These are phyloP conservation scores for Celastrina argiolus DNA, from an alignment of 2,888 invertebrate species.

Conservation along the genomic window DNA sequence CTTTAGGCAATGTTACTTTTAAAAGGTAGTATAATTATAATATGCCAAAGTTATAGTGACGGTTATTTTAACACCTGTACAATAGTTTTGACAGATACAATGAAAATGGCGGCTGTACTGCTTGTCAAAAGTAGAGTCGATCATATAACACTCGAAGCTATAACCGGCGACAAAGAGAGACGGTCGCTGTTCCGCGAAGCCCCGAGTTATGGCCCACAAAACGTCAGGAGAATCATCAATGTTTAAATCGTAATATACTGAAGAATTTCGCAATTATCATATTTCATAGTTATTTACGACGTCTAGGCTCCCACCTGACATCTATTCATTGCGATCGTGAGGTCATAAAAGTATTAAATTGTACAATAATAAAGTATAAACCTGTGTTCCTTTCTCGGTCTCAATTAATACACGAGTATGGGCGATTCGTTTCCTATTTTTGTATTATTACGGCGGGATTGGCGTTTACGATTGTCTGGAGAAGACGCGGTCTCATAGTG, in stretches of 20 bases:
- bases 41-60: no score
- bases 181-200: constrained; percentile 53
- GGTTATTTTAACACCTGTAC: no score
- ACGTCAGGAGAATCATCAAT: constrained; percentile 74
- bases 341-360: constrained; percentile 68
- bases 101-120: constrained; percentile 40
- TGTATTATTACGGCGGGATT: constrained; percentile 42
- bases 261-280: constrained; percentile 78
- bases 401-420: constrained; percentile 54
- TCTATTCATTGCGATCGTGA: constrained; percentile 64
- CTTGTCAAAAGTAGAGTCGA: neutral
- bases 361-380: constrained; percentile 62
- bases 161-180: constrained; percentile 29
- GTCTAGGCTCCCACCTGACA: constrained; percentile 69
- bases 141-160: constrained; percentile 3
- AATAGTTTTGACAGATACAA: constrained; percentile 34
- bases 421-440: constrained; percentile 52
- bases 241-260: constrained; percentile 77
- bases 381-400: constrained; percentile 58
- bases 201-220: constrained; percentile 70
- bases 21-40: no score
- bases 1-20: no score
- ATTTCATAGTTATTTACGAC: constrained; percentile 77
- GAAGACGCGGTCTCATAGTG: constrained; percentile 27
- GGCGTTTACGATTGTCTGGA: constrained; percentile 49